These are phyloP conservation scores for Spilogale gracilis DNA, from an alignment of 2,113 vertebrate genomes.

Conservation along the genomic window DNA sequence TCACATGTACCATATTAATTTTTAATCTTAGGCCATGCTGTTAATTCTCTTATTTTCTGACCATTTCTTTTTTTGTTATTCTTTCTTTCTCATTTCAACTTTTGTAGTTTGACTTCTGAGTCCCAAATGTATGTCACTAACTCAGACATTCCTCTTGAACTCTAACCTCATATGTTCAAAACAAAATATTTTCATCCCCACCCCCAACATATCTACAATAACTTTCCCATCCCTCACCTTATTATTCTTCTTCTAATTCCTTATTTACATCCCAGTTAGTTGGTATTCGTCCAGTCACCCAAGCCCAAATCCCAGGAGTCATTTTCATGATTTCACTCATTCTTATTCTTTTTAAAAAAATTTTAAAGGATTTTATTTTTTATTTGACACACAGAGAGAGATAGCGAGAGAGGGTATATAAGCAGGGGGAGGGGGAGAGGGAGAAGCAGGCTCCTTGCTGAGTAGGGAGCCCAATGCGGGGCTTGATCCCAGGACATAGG, in stretches of 20 bases:
- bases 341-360: neutral
- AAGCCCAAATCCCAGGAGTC: neutral
- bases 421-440: too few relatives aligned
- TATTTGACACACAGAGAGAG: too few relatives aligned
- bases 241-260: neutral
- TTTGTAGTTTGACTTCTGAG: neutral
- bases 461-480: too few relatives aligned
- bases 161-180: neutral
- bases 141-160: neutral
- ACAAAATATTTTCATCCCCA: neutral
- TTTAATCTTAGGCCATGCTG: neutral
- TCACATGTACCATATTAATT: neutral
- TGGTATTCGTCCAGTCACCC: neutral
- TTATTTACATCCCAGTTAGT: neutral
- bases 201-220: neutral
- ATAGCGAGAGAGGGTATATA: too few relatives aligned
- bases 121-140: neutral
- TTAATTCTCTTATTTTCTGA: neutral
- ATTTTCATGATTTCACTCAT: neutral
- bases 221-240: neutral
- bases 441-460: too few relatives aligned
- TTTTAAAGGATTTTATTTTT: too few relatives aligned
- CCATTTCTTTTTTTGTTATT: neutral
- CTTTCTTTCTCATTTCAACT: neutral
- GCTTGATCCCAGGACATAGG: too few relatives aligned